Conservation (phyloP, 2,888 invertebrate species). For the Crocallis elinguaria region DNA sequence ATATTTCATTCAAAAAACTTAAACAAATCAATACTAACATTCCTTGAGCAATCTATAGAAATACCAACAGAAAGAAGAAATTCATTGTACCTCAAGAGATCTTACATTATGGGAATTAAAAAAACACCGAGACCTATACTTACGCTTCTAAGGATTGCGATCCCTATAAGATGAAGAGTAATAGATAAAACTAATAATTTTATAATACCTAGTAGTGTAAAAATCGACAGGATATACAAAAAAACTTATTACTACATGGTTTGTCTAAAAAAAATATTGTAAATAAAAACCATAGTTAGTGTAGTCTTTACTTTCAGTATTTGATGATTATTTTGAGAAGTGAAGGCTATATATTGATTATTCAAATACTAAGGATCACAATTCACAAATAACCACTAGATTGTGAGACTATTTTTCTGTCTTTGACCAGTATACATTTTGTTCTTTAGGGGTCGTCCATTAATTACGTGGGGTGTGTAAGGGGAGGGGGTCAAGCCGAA, state of each 20-base stretch:
- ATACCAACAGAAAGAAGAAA: slow-evolving; percentile 53
- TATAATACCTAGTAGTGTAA: slow-evolving; percentile 37
- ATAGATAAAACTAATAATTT: slow-evolving; percentile 60
- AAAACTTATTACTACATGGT: slow-evolving; percentile 50
- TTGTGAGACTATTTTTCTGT: too few species aligned
- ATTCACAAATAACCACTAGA: too few species aligned
- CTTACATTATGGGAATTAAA: slow-evolving; percentile 53
- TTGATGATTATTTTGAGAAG: too few species aligned
- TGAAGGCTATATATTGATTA: too few species aligned
- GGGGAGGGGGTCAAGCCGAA: too few species aligned
- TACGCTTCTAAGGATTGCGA: slow-evolving; percentile 48
- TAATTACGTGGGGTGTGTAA: too few species aligned
- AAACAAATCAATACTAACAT: slow-evolving; percentile 52
- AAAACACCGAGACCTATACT: slow-evolving; percentile 49
- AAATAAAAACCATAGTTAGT: slow-evolving; percentile 9
- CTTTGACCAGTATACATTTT: too few species aligned
- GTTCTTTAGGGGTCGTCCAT: too few species aligned
- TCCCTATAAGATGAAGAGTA: slow-evolving; percentile 44
- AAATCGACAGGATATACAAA: slow-evolving; percentile 52
- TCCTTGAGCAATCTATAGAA: slow-evolving; percentile 68
- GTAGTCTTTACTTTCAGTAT: not conserved
- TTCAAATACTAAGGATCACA: too few species aligned
- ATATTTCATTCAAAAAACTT: slow-evolving; percentile 25
- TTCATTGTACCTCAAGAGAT: slow-evolving; percentile 69
- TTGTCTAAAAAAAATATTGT: slow-evolving; percentile 23